phyloP scores from a whole-genome alignment of 2,797 vertebrate genomes.

The Dryobates pubescens region DNA sequence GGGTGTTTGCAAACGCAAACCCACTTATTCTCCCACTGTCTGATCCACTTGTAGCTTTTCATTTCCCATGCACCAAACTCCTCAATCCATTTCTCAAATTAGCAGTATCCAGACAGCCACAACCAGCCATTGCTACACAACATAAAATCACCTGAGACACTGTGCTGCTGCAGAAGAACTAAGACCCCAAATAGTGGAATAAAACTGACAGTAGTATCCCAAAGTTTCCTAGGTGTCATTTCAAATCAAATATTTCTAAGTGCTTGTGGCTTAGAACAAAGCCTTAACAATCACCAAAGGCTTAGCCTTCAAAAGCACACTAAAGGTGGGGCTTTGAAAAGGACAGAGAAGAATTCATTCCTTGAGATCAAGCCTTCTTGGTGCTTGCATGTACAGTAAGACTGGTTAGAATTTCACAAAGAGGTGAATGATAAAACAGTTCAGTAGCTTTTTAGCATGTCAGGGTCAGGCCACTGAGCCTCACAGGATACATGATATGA shows the following conservation, averaged over 20 bases:
- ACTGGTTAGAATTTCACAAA: background rate
- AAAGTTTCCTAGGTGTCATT: background rate
- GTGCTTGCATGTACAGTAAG: background rate
- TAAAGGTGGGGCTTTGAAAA: background rate
- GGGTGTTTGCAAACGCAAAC: background rate
- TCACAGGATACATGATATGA: background rate
- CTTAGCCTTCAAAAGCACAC: conserved; percentile 6
- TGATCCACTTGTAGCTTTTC: background rate
- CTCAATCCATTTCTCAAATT: background rate
- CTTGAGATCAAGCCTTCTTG: background rate
- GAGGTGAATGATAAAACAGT: background rate
- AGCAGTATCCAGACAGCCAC: background rate
- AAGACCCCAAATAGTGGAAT: background rate
- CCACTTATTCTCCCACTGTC: background rate
- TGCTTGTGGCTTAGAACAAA: background rate
- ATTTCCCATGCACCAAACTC: background rate
- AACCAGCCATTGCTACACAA: background rate
- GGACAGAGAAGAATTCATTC: background rate
- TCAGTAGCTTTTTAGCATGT: background rate
- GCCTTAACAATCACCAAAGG: background rate
- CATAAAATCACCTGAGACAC: background rate
- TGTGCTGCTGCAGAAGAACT: background rate
- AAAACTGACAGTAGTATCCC: background rate
- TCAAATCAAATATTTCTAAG: background rate
- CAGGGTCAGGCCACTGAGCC: background rate